Evolutionary conservation across 2,113 vertebrate genomes (phyloP).

Genomic region (Cynopterus brachyotis): DNA sequence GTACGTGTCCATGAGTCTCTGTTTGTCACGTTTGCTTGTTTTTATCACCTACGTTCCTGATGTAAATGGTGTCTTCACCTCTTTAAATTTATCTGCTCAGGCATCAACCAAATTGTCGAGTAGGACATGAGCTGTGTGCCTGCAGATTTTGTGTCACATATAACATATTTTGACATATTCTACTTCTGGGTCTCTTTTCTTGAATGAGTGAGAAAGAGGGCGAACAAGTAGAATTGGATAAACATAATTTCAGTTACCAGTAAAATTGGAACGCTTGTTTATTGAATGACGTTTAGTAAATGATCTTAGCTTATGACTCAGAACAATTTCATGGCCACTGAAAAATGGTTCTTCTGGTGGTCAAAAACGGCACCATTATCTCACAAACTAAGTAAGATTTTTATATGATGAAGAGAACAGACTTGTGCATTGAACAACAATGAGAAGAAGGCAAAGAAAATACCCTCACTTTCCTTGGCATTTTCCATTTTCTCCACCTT

Average conservation of each 20-base stretch:
- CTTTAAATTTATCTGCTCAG: neutral
- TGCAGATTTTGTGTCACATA: neutral
- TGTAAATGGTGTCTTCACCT: neutral
- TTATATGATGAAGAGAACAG: neutral
- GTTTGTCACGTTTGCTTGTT: no score
- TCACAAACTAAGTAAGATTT: neutral
- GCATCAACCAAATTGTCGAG: neutral
- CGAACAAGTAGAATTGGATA: neutral
- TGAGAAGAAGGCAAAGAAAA: neutral
- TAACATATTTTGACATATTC: neutral
- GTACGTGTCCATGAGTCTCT: no score
- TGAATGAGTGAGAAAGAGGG: neutral
- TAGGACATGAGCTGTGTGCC: accelerated
- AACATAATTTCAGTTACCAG: neutral
- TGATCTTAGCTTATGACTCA: neutral
- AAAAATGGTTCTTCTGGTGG: neutral
- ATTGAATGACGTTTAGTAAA: neutral
- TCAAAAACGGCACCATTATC: neutral
- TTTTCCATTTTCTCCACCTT: neutral
- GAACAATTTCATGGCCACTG: neutral
- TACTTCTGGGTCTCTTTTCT: neutral
- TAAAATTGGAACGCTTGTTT: neutral
- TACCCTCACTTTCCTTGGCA: neutral
- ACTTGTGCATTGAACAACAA: neutral
- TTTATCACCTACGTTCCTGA: neutral